These are phyloP conservation scores for Hylaeus volcanicus DNA, from an alignment of 1,140 invertebrate genomes.

Conservation along the genomic window DNA sequence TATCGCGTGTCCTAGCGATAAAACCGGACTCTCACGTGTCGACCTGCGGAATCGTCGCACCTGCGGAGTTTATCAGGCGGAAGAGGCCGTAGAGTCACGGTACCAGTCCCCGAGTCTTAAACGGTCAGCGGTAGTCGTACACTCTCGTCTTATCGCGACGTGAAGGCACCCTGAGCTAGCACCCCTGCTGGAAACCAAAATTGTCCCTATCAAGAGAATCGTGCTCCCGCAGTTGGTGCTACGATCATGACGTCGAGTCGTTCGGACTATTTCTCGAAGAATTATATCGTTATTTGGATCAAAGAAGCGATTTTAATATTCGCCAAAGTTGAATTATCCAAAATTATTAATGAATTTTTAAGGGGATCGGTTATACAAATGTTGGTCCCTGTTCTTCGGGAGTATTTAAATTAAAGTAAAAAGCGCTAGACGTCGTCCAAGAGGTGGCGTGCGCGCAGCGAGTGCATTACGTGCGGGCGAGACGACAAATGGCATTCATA, in stretches of 20 bases:
- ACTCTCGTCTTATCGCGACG: constrained; percentile 25
- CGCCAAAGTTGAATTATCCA: no score
- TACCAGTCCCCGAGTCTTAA: constrained; percentile 53
- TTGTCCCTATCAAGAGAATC: neutral
- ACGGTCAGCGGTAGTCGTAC: constrained; percentile 59
- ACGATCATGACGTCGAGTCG: no score
- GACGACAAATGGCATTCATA: constrained; percentile 59
- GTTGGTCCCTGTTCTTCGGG: neutral
- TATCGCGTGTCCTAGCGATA: constrained; percentile 40
- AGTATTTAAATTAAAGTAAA: constrained; percentile 50
- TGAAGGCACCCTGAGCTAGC: constrained; percentile 7
- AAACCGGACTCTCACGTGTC: constrained; percentile 48
- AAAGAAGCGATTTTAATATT: no score
- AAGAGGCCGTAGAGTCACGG: constrained; percentile 53
- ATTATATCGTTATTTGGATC: no score
- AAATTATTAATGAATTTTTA: no score
- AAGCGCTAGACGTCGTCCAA: constrained; percentile 22
- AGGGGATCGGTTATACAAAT: neutral
- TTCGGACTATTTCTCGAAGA: no score
- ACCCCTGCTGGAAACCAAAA: neutral
- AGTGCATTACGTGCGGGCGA: constrained; percentile 37
- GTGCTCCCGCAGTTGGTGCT: neutral
- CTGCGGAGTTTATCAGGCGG: constrained; percentile 56
- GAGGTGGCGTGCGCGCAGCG: constrained; percentile 30
- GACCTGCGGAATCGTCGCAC: constrained; percentile 51